Evolutionary conservation across 1,140 invertebrate genomes (phyloP).

Genomic region (Amyelois transitella): DNA sequence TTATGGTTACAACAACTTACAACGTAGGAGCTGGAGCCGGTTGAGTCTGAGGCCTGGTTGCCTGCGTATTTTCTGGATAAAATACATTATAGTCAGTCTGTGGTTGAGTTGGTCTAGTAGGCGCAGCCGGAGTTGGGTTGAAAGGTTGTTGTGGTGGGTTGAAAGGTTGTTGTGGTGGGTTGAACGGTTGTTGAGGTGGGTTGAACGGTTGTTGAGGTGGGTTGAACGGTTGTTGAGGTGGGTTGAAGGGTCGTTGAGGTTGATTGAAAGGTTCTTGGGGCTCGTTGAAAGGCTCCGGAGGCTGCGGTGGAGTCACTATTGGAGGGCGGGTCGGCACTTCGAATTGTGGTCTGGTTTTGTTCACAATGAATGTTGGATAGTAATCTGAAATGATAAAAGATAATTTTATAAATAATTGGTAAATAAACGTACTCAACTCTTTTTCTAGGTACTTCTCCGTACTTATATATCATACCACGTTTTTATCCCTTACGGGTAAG

Average conservation of each 20-base stretch:
- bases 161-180: not conserved
- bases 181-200: not conserved
- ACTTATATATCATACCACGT: no score
- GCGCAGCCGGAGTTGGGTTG: not conserved
- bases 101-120: not conserved
- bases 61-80: slow-evolving; percentile 2
- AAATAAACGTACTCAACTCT: no score
- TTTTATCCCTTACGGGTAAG: no score
- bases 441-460: no score
- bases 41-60: not conserved
- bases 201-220: not conserved
- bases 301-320: not conserved
- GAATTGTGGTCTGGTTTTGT: slow-evolving; percentile 1
- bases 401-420: no score
- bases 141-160: no score
- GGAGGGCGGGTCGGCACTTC: not conserved
- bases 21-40: slow-evolving; percentile 3
- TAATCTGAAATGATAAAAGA: not conserved
- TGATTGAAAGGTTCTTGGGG: not conserved
- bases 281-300: not conserved
- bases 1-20: not conserved
- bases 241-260: not conserved
- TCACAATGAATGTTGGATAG: slow-evolving; percentile 3
- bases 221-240: not conserved
- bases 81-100: not conserved